A percentile compares a stretch with the other conserved stretches of the same genome.
phyloP scores from a whole-genome alignment of 1,140 invertebrate genomes.

The Heterodera schachtii region DNA sequence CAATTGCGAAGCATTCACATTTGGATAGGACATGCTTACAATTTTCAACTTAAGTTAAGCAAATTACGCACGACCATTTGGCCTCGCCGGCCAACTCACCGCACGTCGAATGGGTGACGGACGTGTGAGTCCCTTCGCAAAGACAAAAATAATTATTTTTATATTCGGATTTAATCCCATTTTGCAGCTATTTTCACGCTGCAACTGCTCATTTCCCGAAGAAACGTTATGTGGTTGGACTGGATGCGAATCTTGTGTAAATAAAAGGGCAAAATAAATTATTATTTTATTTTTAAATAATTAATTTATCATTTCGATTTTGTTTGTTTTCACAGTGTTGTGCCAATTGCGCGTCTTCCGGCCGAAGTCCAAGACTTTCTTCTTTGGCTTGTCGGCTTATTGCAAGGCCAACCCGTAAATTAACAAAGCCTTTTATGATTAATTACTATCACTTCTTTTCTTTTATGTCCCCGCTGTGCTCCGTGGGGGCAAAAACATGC shows the following conservation, averaged over 20 bases:
- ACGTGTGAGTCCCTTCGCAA: slow-evolving; percentile 5
- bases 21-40: neutral
- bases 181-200: slow-evolving; percentile 25
- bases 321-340: neutral
- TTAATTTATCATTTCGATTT: neutral
- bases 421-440: neutral
- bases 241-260: slow-evolving; percentile 26
- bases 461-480: slow-evolving; percentile 1
- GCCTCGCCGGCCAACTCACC: slow-evolving; percentile 21
- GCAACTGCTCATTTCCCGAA: slow-evolving; percentile 19
- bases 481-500: neutral
- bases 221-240: slow-evolving; percentile 26
- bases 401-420: neutral
- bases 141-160: too few species aligned
- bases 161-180: neutral
- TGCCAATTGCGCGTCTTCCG: slow-evolving; percentile 27
- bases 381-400: neutral
- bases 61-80: slow-evolving; percentile 21
- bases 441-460: neutral
- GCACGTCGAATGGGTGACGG: slow-evolving; percentile 18
- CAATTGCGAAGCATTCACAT: neutral
- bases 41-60: neutral
- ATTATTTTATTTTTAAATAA: neutral
- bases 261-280: neutral
- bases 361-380: slow-evolving; percentile 25